Evolutionary conservation across 2,797 vertebrate species (phyloP), one percentile per base, ranked within the genome.

Genomic region (Atherinosoma microstoma): DNA sequence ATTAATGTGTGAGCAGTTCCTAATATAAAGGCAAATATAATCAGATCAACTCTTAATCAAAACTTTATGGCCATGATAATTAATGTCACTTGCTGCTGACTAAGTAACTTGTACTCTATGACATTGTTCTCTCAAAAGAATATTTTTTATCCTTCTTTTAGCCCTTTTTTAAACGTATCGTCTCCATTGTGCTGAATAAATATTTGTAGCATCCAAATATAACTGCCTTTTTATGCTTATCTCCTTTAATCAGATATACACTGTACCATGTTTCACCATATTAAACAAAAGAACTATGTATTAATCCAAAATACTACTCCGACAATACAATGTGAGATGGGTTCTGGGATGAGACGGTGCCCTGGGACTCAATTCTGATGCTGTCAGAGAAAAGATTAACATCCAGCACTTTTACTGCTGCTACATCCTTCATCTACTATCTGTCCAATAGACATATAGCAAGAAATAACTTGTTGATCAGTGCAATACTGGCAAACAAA

Each of bases 1-100:
- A 72, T 57, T 36, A 60, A 65, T 32, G n/a, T 22, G 53, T 38
- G 6, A 73, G 22, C 6, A 11, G 56, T 11, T 40, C 27, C 16
- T 65, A n/a, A 68, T 4, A 12, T 9, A 4, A 30, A 24, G 0
- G 18, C 47, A 36, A 59, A 35, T 20, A 45, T 3, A 63, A 56
- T 36, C 4, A 2, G 2, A 64, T 57, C 24, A 49, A 16, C 49
- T 29, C 32, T 29, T 0, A 68, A 73, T 58, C 45, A 53, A 59
- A 71, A 58, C 11, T 2, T 38, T 57, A 62, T 57, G 38, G 24
- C 30, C 64, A 18, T 15, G 36, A 58, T 38, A 47, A 24, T 57
- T 47, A 60, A 64, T 57, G 47, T 67, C 35, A 35, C n/a, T 64
- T 9, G n/a, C 34, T 20, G 18, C 7, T 34, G 34, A 49, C 8